A percentile compares a stretch with the other conserved stretches of the same genome.
Evolutionary conservation across 2,888 invertebrate genomes (phyloP).

Genomic region (Torymus auratus): DNA sequence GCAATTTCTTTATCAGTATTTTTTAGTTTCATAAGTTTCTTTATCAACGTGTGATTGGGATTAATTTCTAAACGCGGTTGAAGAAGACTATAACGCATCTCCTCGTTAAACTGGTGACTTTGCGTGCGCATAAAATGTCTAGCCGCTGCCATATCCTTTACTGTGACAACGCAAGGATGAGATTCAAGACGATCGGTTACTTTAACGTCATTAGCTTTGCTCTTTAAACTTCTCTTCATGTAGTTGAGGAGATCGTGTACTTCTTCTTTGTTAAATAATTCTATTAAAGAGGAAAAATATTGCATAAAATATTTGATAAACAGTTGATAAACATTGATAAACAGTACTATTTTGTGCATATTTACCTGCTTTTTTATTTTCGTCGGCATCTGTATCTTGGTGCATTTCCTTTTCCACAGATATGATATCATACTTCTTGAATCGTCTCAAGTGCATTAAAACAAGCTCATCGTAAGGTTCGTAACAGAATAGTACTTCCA

Average conservation of each 20-base stretch:
- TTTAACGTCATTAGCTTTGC: conserved; percentile 89
- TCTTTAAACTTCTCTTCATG: conserved; percentile 86
- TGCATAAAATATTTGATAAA: too few species aligned
- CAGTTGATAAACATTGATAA: neutral
- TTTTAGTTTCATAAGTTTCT: conserved; percentile 88
- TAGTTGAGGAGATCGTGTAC: conserved; percentile 88
- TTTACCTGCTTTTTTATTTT: conserved; percentile 66
- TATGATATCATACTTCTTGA: conserved; percentile 85
- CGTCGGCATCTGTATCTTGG: conserved; percentile 81
- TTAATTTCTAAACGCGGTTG: conserved; percentile 97
- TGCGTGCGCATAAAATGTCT: conserved; percentile 95
- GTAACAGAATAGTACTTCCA: conserved; percentile 96
- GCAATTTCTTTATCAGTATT: conserved; percentile 88
- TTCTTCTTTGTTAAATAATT: conserved; percentile 82
- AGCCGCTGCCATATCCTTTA: conserved; percentile 97
- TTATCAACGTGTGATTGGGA: conserved; percentile 93
- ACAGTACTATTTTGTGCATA: conserved; percentile 32
- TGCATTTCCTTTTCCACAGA: conserved; percentile 97
- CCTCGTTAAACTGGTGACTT: conserved; percentile 88
- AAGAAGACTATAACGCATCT: conserved; percentile 89
- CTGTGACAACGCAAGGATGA: conserved; percentile 96
- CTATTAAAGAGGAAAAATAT: conserved; percentile 12
- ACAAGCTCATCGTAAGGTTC: conserved; percentile 98
- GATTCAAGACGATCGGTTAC: conserved; percentile 89
- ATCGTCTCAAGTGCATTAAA: conserved; percentile 91